These are phyloP conservation scores for Propithecus coquereli DNA, from an alignment of 2,113 vertebrate genomes.

Conservation along the genomic window DNA sequence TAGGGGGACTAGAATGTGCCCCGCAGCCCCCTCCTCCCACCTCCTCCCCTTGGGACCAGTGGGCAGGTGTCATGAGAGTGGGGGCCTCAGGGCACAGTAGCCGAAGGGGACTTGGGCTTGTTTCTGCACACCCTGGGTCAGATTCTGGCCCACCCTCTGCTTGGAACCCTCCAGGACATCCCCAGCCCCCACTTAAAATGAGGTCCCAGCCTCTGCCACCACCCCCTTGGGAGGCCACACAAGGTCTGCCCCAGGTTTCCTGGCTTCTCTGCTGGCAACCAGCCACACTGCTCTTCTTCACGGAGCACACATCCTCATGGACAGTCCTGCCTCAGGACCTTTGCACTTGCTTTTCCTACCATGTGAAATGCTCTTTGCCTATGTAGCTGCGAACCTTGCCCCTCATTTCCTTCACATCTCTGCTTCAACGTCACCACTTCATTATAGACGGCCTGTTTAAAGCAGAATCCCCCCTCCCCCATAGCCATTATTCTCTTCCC, in stretches of 20 bases:
- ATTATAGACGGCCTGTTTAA: neutral
- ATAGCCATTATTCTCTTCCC: neutral
- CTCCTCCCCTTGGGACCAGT: neutral
- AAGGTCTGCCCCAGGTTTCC: neutral
- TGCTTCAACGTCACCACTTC: neutral
- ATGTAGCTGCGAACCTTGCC: neutral
- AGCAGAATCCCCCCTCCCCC: neutral
- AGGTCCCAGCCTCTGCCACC: neutral
- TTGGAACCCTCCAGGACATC: neutral
- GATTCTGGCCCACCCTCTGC: neutral
- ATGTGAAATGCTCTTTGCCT: neutral
- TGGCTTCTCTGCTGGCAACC: neutral
- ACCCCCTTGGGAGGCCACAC: neutral
- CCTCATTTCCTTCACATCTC: neutral
- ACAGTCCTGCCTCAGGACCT: neutral
- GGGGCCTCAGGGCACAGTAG: neutral
- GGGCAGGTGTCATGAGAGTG: neutral
- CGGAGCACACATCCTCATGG: neutral
- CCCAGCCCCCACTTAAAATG: neutral
- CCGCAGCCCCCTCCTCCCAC: fast-evolving
- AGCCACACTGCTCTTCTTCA: neutral
- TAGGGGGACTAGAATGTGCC: neutral
- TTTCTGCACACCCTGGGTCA: neutral
- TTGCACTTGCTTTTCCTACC: neutral
- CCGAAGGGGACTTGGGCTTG: neutral